These are phyloP conservation scores for Limnephilus marmoratus DNA, from an alignment of 2,888 invertebrate genomes.

Conservation along the genomic window DNA sequence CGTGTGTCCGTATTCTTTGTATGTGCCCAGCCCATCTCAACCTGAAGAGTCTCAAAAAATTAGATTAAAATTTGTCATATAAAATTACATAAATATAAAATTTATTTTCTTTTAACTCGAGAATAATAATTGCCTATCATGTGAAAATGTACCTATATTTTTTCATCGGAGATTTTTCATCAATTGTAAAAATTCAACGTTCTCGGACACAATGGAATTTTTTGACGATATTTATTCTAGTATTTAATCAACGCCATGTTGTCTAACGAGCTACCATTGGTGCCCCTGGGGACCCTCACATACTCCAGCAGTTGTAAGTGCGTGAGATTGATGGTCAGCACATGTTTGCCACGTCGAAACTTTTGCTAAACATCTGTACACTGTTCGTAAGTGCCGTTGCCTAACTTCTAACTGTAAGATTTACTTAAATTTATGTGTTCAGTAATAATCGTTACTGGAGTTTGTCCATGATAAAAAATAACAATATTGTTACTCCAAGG, in stretches of 20 bases:
- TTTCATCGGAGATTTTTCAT: no score
- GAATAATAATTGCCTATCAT: no score
- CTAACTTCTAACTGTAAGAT: not conserved
- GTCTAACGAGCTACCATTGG: conserved; percentile 18
- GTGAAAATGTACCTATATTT: no score
- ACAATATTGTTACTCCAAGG: not conserved
- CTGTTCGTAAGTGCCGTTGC: not conserved
- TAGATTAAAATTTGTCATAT: no score
- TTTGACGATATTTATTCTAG: not conserved
- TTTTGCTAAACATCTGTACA: conserved; percentile 48
- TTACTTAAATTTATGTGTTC: not conserved
- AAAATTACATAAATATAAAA: no score
- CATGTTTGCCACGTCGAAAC: conserved; percentile 42
- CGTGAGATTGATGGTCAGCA: conserved; percentile 55
- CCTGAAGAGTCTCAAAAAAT: no score
- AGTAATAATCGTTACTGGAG: not conserved
- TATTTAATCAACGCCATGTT: not conserved
- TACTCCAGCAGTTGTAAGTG: not conserved
- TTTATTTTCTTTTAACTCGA: no score
- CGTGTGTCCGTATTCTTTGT: no score
- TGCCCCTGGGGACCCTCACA: not conserved
- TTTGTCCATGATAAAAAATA: not conserved
- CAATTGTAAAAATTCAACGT: not conserved
- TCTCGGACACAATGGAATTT: not conserved
- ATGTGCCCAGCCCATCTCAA: no score